These are phyloP conservation scores for Stomatorhinus walkeri DNA, from an alignment of 2,797 vertebrate species.

Conservation along the genomic window DNA sequence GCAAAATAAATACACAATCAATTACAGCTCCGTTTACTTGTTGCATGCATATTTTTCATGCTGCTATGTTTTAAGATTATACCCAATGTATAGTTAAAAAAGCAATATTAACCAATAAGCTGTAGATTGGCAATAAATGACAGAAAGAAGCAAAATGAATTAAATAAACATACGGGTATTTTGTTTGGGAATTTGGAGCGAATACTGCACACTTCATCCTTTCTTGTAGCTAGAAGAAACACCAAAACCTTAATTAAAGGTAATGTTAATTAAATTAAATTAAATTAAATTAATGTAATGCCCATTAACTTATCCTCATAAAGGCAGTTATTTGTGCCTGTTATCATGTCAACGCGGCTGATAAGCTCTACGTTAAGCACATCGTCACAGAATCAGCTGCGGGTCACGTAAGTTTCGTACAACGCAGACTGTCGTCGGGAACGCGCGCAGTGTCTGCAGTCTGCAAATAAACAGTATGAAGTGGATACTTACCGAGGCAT, in stretches of 20 bases:
- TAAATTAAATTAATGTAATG: not conserved
- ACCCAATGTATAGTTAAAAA: not conserved
- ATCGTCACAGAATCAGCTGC: not conserved
- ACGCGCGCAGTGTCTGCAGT: not conserved
- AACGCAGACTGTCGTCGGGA: not conserved
- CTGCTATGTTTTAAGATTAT: not conserved
- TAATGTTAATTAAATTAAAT: not conserved
- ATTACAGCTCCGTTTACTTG: not conserved
- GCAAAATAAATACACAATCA: not conserved
- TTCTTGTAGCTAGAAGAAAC: slow-evolving; percentile 58
- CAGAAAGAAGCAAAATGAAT: not conserved
- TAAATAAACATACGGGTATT: slow-evolving; percentile 57
- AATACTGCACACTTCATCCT: slow-evolving; percentile 69
- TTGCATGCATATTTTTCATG: not conserved
- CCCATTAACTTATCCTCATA: not conserved
- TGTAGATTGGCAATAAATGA: not conserved
- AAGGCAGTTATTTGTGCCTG: not conserved
- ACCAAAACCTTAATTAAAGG: not conserved
- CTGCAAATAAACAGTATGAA: not conserved
- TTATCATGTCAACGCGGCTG: not conserved
- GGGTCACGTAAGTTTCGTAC: not conserved
- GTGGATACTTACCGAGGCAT: slow-evolving; percentile 56
- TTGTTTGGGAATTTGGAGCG: slow-evolving; percentile 72
- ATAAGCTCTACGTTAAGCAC: not conserved
- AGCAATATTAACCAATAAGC: not conserved